Base-by-base conservation (phyloP, 2,113 vertebrate genomes). In the Oxyura jamaicensis region DNA sequence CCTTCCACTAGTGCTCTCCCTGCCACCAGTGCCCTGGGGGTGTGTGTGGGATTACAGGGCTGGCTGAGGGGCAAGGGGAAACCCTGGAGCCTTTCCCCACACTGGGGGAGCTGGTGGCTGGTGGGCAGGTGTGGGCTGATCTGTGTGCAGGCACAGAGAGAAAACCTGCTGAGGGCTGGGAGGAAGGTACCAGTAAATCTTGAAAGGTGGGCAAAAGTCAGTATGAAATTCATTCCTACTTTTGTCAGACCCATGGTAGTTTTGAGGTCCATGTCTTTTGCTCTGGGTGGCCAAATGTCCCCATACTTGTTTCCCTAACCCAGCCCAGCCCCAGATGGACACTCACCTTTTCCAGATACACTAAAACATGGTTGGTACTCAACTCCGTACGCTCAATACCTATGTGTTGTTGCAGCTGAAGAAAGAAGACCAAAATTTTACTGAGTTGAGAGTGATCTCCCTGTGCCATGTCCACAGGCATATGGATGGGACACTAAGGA, bases 311-410 rank as follows among this genome's bases (percentile, higher is more conserved):
- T 71, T 62, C 35, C 28, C 44, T 84, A 18, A 12, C 41, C 13
- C 25, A 11, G 39, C 14, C 28, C 46, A 2, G 0, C 16, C 22
- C 29, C 31, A 42, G 13, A 41, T 0, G 2, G 20, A 29, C 3
- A 36, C 86, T 88, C 63, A 96, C 96, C 89, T 90, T 88, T n/a
- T 96, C 91, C 68, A 96, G 39, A 13, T 96, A 96, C 6, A 96
- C 29, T 1, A 96, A 86, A 36, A 95, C 80, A 1, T 95, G 96
- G 58, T 96, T 96, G 44, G 76, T 58, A 26, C 21, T 95, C 63
- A 93, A 1, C 35, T 96, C 96, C 18, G 94, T 95, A 35, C 94
- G 96, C 44, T 95, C 62, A 56, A 95, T 60, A 15, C 56, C 1
- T 0, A 44, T 20, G 42, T 6, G 62, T 16, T 35, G 1, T 88